Evolutionary conservation across 1,140 invertebrate genomes (phyloP), one percentile per base, ranked within the genome.

Genomic region (Aphaenogaster rudis): DNA sequence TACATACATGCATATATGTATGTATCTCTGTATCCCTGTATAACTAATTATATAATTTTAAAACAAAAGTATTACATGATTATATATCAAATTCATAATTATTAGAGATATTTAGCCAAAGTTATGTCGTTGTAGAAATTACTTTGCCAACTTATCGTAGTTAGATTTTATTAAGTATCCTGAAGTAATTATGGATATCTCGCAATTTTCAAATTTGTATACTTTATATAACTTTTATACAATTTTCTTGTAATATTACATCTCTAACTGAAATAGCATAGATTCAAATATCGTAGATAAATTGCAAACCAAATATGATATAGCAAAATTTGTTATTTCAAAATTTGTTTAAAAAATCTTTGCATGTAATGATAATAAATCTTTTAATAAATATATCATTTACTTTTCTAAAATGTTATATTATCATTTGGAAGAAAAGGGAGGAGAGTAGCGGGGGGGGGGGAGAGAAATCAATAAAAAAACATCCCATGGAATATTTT

Each of bases 191-290:
- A 59, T 28, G 39, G 13, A 17, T 39, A 17, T 74, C 15, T 17
- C 33, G 8, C 48, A 33, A 17, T n/a, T 21, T 77, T 33, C 3
- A 54, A 77, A 77, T 45, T 77, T 77, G 4, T 77, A 77, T 59
- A 33, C 21, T 42, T 76, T 77, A 59, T 42, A 59, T 15, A 17
- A 33, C n/a, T 61, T 76, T 15, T 42, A 33, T 52, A 71, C 6
- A 59, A 54, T 39, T 57, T 33, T 17, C 6, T 57, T 42, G 1
- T 76, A 57, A 57, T 33, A 42, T 71, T 8, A 36, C 63, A 64
- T 33, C 15, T 71, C 21, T 52, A 52, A 5, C 17, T 52, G 48
- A 72, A 36, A 36, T n/a, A 36, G 8, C 15, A 71, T 3, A 69
- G 3, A 50, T 50, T 69, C 13, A 69, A 28, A 69, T 48, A 52